Evolutionary conservation across 2,113 vertebrate genomes (phyloP).

Genomic region (Coptodon bakossiorum): DNA sequence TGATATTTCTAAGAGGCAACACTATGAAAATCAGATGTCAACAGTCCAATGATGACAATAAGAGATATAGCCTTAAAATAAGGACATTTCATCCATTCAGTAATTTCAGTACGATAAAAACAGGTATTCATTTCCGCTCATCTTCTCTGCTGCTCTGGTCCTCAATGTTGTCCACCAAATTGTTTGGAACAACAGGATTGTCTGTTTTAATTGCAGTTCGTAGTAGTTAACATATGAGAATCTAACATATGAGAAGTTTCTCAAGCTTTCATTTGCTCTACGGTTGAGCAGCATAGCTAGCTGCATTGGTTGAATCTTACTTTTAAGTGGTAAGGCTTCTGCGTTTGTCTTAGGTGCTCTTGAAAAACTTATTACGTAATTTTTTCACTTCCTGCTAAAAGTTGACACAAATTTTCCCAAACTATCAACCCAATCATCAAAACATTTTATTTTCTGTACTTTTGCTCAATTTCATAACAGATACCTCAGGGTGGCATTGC

Average conservation of each 20-base stretch:
- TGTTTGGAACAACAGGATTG: neutral
- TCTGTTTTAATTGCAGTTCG: neutral
- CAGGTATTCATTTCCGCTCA: neutral
- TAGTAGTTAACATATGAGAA: neutral
- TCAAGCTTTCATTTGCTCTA: neutral
- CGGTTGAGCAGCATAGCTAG: neutral
- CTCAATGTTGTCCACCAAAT: neutral
- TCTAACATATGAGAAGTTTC: neutral
- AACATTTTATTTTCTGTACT: neutral
- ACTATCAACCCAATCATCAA: neutral
- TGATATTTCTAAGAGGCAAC: neutral
- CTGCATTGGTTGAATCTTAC: neutral
- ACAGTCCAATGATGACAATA: neutral
- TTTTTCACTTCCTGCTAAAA: neutral
- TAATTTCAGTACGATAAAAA: neutral
- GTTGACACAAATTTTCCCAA: neutral
- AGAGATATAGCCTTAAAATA: neutral
- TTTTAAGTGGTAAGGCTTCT: neutral
- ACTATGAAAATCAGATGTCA: neutral
- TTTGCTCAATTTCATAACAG: neutral
- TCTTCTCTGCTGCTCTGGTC: neutral
- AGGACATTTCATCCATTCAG: neutral
- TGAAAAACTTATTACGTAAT: neutral
- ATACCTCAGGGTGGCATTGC: neutral
- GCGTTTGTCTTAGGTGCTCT: neutral